Conservation (phyloP, 1,140 invertebrate genomes). For the Drosophila sulfurigaster region DNA sequence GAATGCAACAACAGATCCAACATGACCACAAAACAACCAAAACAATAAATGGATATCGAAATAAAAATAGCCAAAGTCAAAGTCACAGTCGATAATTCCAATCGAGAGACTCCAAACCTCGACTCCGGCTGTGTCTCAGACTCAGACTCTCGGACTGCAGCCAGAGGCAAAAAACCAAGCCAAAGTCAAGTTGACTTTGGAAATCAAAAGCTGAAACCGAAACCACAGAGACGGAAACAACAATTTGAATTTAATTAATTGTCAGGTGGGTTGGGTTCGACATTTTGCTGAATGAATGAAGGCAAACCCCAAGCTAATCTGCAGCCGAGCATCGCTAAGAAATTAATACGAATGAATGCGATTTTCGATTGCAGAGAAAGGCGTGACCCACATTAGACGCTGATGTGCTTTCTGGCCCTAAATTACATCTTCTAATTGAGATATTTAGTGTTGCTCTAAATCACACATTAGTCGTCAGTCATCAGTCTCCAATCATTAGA, state of each 20-base stretch:
- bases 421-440: slow-evolving; percentile 76
- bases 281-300: slow-evolving; percentile 66
- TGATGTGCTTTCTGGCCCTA: slow-evolving; percentile 46
- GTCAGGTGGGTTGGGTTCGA: slow-evolving; percentile 69
- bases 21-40: slow-evolving; percentile 23
- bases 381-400: slow-evolving; percentile 67
- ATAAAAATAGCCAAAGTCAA: slow-evolving; percentile 58
- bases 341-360: slow-evolving; percentile 55
- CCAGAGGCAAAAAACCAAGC: slow-evolving; percentile 14
- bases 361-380: slow-evolving; percentile 65
- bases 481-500: neutral
- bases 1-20: slow-evolving; percentile 49
- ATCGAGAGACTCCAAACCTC: slow-evolving; percentile 14
- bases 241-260: slow-evolving; percentile 77
- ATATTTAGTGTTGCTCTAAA: slow-evolving; percentile 81
- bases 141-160: slow-evolving; percentile 23
- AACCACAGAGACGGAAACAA: slow-evolving; percentile 37
- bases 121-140: neutral
- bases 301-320: slow-evolving; percentile 39
- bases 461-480: slow-evolving; percentile 44
- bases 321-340: slow-evolving; percentile 55
- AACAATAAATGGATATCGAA: slow-evolving; percentile 54
- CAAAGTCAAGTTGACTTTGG: slow-evolving; percentile 8
- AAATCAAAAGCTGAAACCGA: slow-evolving; percentile 32
- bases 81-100: slow-evolving; percentile 25